Evolutionary conservation across 2,888 invertebrate genomes (phyloP), one percentile per base, ranked within the genome.

Genomic region (Troides aeacus): DNA sequence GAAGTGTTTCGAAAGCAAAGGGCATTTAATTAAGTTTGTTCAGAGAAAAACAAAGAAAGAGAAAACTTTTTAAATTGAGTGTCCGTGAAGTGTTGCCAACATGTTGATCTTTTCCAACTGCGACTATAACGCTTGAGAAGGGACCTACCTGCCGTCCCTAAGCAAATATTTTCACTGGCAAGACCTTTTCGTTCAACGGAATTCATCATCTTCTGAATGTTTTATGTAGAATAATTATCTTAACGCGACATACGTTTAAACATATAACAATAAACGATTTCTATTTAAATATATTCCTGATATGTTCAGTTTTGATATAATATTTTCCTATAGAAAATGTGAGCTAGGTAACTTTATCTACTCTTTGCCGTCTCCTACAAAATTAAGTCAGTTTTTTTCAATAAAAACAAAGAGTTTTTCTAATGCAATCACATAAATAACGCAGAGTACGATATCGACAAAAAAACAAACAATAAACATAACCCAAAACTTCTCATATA

Each of bases 11-110:
- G 82, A 86, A 85, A 84, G 84, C 85, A 87, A 87, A 88, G 86
- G 86, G 86, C 87, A 90, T 85, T 87, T 92, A 91, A 92, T 92
- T 91, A 90, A 90, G 92, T 92, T 92, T 92, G 90, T 89, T 92
- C 89, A 91, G 92, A 90, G 90, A 88, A 90, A 92, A 92, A 92
- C 91, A 92, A 92, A 92, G 90, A 90, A 75, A 74, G 78, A 77
- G 78, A 24, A 85, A 89, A 92, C 87, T 89, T 92, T 90, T 92
- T 92, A 92, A 92, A 92, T 92, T 92, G 92, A 90, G 86, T 87
- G 90, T 88, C 89, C 89, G 86, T 85, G 87, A 90, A 92, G 92
- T 92, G 92, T 90, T 88, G 88, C 80, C 87, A 84, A 89, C 90
- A 91, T 92, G 92, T 92, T 92, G 92, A 91, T 92, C 92, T 92